Evolutionary conservation across 2,113 vertebrate genomes (phyloP), one percentile per base, ranked within the genome.

Genomic region (Empidonax alnorum): DNA sequence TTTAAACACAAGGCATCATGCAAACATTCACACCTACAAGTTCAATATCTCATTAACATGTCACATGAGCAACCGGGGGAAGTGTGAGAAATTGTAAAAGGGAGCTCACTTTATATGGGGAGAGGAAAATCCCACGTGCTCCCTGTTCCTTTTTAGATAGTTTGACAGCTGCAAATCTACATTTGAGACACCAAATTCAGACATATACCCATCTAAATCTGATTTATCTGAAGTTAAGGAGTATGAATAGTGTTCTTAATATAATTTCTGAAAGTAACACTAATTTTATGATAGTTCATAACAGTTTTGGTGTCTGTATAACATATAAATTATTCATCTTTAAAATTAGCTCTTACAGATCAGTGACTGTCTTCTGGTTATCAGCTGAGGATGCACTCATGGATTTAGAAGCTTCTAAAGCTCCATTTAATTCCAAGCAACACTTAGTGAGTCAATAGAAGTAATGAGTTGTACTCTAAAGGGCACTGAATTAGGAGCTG

Each of bases 1-100:
- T 74, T 61, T n/a, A 53, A 74, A 28, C n/a, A 25, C 0, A 3
- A 63, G 52, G 24, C 25, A 4, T 46, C 39, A 8, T 1, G 9
- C 39, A 50, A 14, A 59, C 39, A 47, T 66, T 62, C 31, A 19
- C 30, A 35, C 15, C 41, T 50, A 47, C 56, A 71, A 35, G 12
- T 42, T 89, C 47, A 72, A 12, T 33, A 39, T 30, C 25, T 50
- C 7, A 23, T 6, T 33, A 39, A 22, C 0, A 1, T 37, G 49
- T 10, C 10, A 52, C 21, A 16, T 6, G 31, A 80, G 25, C 50
- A 46, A 52, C 30, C 13, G 11, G 12, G 21, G 30, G 17, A 28
- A 59, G 24, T 56, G 27, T 44, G 69, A 9, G 30, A 84, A 77
- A 50, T 22, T 52, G 58, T 7, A 42, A 89, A 80, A 53, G 13